Base-by-base conservation (phyloP, 2,888 invertebrate genomes). In the Lithophane leautieri region DNA sequence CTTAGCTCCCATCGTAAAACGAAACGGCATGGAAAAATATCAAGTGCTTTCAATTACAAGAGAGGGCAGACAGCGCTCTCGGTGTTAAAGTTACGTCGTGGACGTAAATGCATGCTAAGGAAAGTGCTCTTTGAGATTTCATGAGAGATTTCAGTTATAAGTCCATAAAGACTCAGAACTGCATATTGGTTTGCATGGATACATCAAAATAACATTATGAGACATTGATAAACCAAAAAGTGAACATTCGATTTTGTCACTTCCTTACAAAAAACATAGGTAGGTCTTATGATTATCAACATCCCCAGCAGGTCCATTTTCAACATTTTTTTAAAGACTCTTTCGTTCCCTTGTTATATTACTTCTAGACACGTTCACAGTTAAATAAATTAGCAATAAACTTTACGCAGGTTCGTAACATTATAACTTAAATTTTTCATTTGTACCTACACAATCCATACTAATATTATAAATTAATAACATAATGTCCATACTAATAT, bases 1-100 rank as follows among this genome's bases (percentile, higher is more conserved):
- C 52, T 40, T 40, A 58, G n/a, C 22, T 56, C 28, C 63, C 3
- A 34, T 78, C 71, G 47, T 82, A 71, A 82, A 80, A 78, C 47
- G 71, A 42, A 82, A 78, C n/a, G 54, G 11, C 47, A 54, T 60
- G 54, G 83, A 77, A 86, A 72, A 74, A 75, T 70, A 76, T 76
- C 62, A 71, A 79, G 52, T 68, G 34, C 44, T 82, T 73, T 69
- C 44, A 40, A 60, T 61, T 50, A 72, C 61, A 47, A 68, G 25
- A 76, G 50, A 60, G 79, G 71, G 52, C 28, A 71, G 72, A 70
- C 58, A 70, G 58, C 7, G 22, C 3, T 52, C 66, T 69, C 62
- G 56, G 61, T 67, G 67, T 66, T 65, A 70, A 75, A 66, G 61
- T 72, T 71, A 70, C 40, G 42, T 62, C 28, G 28, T 61, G 11